Percentiles rank a stretch among this genome's conserved stretches.
These are phyloP conservation scores for Abramis brama DNA, from an alignment of 2,113 vertebrate genomes.

Conservation along the genomic window DNA sequence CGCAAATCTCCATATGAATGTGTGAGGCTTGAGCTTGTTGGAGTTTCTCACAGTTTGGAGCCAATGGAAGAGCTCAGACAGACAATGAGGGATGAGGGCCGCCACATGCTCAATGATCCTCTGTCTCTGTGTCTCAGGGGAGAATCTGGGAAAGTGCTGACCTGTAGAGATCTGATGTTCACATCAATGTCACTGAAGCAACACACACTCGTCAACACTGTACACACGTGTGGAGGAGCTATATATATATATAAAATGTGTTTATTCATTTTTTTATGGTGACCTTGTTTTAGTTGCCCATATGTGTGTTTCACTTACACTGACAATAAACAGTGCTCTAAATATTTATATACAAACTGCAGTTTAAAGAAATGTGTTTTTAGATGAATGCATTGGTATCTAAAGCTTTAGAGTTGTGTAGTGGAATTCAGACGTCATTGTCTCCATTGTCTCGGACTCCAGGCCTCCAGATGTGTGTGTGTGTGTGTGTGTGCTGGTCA, in stretches of 20 bases:
- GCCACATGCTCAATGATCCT: slow-evolving; percentile 52
- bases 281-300: background rate
- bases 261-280: background rate
- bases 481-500: slow-evolving; percentile 21
- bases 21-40: slow-evolving; percentile 69
- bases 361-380: background rate
- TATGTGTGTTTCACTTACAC: background rate
- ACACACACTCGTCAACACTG: slow-evolving; percentile 21
- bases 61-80: slow-evolving; percentile 67
- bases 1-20: slow-evolving; percentile 75
- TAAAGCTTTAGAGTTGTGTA: slow-evolving; percentile 14
- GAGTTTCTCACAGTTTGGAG: slow-evolving; percentile 75
- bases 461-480: slow-evolving; percentile 48
- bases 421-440: slow-evolving; percentile 20
- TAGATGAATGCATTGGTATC: background rate
- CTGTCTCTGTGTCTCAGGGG: background rate
- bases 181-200: slow-evolving; percentile 35
- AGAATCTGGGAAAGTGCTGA: slow-evolving; percentile 58
- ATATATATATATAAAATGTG: too few relatives aligned
- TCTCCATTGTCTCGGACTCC: slow-evolving; percentile 2
- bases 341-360: background rate
- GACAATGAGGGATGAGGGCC: slow-evolving; percentile 49
- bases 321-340: background rate
- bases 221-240: background rate
- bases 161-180: slow-evolving; percentile 34